These are phyloP conservation scores for Coilia nasus DNA, from an alignment of 2,797 vertebrate species.

Conservation along the genomic window DNA sequence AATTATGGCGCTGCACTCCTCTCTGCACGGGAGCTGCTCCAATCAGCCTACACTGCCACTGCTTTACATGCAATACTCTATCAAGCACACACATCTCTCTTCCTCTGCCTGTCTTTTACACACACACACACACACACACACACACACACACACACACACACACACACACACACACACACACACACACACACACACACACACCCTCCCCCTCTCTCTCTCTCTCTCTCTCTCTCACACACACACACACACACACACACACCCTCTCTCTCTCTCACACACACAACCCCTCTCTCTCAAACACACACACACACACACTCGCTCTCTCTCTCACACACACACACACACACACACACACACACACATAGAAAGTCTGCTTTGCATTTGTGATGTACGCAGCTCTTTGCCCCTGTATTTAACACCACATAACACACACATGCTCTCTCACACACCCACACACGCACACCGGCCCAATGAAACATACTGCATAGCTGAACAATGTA, in stretches of 20 bases:
- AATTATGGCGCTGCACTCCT: conserved; percentile 43
- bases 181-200: not conserved
- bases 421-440: not conserved
- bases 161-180: not conserved
- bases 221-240: not conserved
- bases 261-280: not conserved
- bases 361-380: not conserved
- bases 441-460: not conserved
- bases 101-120: not conserved
- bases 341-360: not conserved
- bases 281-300: not conserved
- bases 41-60: conserved; percentile 9
- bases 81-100: not conserved
- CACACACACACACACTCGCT: not conserved
- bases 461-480: not conserved
- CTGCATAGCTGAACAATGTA: not conserved
- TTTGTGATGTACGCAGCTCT: not conserved
- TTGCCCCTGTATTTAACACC: not conserved
- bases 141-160: not conserved
- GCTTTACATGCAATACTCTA: conserved; percentile 34
- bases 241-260: not conserved
- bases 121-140: not conserved
- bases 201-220: not conserved
- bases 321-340: not conserved
- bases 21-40: not conserved